These are phyloP conservation scores for Ypsolopha sequella DNA, from an alignment of 2,888 invertebrate species.

Conservation along the genomic window DNA sequence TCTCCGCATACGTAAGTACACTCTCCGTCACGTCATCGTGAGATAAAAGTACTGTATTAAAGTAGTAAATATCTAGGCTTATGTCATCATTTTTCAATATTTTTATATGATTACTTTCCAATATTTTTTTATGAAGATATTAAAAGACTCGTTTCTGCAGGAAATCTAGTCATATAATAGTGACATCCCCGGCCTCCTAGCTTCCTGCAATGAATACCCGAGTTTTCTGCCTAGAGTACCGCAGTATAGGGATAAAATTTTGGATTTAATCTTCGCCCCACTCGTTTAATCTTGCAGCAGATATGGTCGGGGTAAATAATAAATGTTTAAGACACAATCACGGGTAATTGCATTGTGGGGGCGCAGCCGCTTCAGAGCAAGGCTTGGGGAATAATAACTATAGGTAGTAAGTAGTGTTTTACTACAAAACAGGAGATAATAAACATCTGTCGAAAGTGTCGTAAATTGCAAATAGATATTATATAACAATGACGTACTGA, in stretches of 20 bases:
- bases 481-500: too few relatives aligned
- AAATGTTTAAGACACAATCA: conserved; percentile 57
- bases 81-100: too few relatives aligned
- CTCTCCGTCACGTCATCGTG: too few relatives aligned
- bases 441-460: too few relatives aligned
- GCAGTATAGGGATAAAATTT: conserved; percentile 65
- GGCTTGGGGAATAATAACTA: not conserved
- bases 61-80: too few relatives aligned
- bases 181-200: conserved; percentile 41
- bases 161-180: not conserved
- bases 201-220: conserved; percentile 64
- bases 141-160: too few relatives aligned
- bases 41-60: too few relatives aligned
- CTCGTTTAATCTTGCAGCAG: conserved; percentile 62
- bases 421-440: too few relatives aligned
- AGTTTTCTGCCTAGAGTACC: conserved; percentile 53
- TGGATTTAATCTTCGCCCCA: conserved; percentile 64
- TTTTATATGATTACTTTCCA: too few relatives aligned
- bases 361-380: conserved; percentile 11
- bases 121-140: too few relatives aligned
- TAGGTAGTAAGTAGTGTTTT: not conserved
- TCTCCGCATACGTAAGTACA: too few relatives aligned
- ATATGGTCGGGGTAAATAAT: conserved; percentile 62
- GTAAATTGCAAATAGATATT: too few relatives aligned
- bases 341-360: conserved; percentile 49